A percentile compares a stretch with the other conserved stretches of the same genome.
Evolutionary conservation across 1,140 invertebrate genomes (phyloP).

Genomic region (Physella acuta): DNA sequence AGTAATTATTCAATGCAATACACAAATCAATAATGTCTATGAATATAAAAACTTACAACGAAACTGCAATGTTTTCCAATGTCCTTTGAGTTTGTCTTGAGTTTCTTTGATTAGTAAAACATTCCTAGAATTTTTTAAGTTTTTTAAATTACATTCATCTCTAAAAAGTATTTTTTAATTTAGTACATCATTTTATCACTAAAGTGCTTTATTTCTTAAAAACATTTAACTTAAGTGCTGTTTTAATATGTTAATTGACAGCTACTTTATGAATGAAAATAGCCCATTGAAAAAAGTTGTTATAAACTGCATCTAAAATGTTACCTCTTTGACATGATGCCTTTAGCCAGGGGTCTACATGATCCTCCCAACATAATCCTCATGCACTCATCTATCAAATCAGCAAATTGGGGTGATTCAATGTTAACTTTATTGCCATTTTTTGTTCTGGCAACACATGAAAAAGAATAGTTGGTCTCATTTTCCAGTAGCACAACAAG

Average conservation of each 20-base stretch:
- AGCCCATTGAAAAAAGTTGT: background rate
- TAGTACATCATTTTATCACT: background rate
- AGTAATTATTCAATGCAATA: too few relatives aligned
- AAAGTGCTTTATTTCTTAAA: too few relatives aligned
- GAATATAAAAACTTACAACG: slow-evolving; percentile 22
- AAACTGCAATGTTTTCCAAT: slow-evolving; percentile 26
- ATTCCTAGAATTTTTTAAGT: slow-evolving; percentile 10
- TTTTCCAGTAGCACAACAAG: slow-evolving; percentile 2
- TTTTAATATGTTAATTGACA: too few relatives aligned
- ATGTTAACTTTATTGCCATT: background rate
- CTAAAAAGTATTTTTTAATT: background rate
- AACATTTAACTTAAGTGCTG: too few relatives aligned
- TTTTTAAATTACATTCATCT: background rate
- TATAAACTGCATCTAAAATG: too few relatives aligned
- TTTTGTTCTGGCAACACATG: too few relatives aligned
- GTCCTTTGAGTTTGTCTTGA: slow-evolving; percentile 22
- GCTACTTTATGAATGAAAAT: background rate
- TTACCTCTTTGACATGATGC: slow-evolving; percentile 7
- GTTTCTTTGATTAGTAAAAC: slow-evolving; percentile 22
- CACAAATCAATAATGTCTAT: too few relatives aligned
- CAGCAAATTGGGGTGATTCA: too few relatives aligned
- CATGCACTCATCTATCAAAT: background rate
- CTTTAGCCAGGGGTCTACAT: background rate
- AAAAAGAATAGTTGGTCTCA: background rate
- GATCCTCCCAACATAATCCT: background rate